Percentiles rank a stretch among this genome's conserved stretches.
These are phyloP conservation scores for Acanthurus lineatus DNA, from an alignment of 2,797 vertebrate species.

Conservation along the genomic window DNA sequence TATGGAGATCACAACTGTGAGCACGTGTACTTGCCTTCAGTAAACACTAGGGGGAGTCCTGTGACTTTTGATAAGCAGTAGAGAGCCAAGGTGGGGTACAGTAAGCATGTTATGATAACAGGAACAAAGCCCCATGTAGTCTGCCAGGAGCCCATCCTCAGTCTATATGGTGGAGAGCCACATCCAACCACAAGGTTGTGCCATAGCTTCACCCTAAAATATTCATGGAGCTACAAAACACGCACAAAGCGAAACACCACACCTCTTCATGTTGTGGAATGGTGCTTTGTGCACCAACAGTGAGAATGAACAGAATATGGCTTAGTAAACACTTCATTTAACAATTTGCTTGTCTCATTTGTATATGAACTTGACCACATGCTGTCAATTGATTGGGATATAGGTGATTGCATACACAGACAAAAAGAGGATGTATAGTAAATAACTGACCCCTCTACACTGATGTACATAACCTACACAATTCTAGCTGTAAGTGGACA, in stretches of 20 bases:
- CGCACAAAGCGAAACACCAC: slow-evolving; percentile 11
- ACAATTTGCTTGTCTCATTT: slow-evolving; percentile 18
- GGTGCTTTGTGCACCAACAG: slow-evolving; percentile 58
- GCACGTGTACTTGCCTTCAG: slow-evolving; percentile 47
- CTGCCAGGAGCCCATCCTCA: slow-evolving; percentile 65
- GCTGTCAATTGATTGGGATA: slow-evolving; percentile 38
- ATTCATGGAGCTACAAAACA: slow-evolving; percentile 16
- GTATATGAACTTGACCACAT: slow-evolving; percentile 23
- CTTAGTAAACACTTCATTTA: slow-evolving; percentile 21
- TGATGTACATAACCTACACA: slow-evolving; percentile 26
- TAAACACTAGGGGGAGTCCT: slow-evolving; percentile 90
- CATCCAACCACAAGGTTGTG: slow-evolving; percentile 80
- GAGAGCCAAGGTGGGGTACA: slow-evolving; percentile 27
- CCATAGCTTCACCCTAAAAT: slow-evolving; percentile 67
- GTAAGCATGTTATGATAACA: slow-evolving; percentile 58
- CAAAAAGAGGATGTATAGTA: slow-evolving; percentile 26
- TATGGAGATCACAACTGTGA: slow-evolving; percentile 20
- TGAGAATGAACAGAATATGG: slow-evolving; percentile 25
- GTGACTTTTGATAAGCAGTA: slow-evolving; percentile 76
- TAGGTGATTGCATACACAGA: neutral
- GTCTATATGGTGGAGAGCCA: slow-evolving; percentile 54
- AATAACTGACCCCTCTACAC: slow-evolving; percentile 28
- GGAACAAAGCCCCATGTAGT: slow-evolving; percentile 80
- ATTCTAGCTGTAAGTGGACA: slow-evolving; percentile 19
- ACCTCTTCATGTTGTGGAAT: slow-evolving; percentile 53